Evolutionary conservation across 1,140 invertebrate genomes (phyloP), one percentile per base, ranked within the genome.

Genomic region (Drosophila sechellia): DNA sequence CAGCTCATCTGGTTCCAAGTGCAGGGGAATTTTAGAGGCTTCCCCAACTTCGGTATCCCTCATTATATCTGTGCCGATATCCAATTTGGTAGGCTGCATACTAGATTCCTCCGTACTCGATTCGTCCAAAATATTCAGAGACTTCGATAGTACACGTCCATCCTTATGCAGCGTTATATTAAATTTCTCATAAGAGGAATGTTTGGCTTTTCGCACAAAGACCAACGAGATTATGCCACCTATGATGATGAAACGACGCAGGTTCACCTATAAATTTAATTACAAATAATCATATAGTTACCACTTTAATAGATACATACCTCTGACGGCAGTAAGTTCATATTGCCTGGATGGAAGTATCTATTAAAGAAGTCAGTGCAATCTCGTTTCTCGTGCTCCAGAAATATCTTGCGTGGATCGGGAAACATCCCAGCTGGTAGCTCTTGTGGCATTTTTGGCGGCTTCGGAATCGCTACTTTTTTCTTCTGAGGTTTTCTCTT

Each of bases 121-220:
- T 5, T 40, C 6, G 17, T 70, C 39, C 0, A 43, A n/a, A 20
- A 43, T 34, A 12, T 45, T 25, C 1, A 77, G 12, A 13, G 64
- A 5, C 4, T 45, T 59, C 8, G 45, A 6, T 0, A 91, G 48
- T 0, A 76, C 20, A 1, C 83, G 74, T 15, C 73, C 42, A 25
- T 91, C 70, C 6, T 90, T 75, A 49, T 91, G 86, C 20, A 81
- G 13, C 1, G 77, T 90, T 37, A 79, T 75, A 37, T 81, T 90
- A 1, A 81, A 56, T 6, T 64, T 81, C 10, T 75, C 13, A 27
- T 78, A 91, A 12, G 69, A 72, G 4, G 55, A 64, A 43, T 83
- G 73, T 2, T 57, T 55, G 0, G 90, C 83, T 11, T 79, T 89
- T 4, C 57, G 48, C 6, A 91, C 69, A 58, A 78, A 85, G 22